Conservation (phyloP, 2,797 vertebrate species). For the Aldrovandia affinis region DNA sequence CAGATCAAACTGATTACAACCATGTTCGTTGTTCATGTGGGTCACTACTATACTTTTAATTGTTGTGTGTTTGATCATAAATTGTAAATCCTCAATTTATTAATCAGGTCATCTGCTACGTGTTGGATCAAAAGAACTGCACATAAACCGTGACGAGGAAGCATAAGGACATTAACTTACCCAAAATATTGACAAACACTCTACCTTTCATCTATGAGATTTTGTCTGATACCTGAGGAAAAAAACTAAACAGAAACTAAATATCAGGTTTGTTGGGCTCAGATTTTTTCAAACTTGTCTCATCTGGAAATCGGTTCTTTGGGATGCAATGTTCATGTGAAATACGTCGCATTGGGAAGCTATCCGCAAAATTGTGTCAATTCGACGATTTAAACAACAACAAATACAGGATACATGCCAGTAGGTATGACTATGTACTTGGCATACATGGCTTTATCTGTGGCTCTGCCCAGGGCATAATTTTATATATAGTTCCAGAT, state of each 20-base stretch:
- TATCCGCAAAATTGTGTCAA: neutral
- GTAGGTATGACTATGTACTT: no score
- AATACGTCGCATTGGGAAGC: neutral
- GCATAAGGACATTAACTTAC: neutral
- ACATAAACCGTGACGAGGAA: neutral
- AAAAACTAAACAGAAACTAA: no score
- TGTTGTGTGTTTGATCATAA: conserved; percentile 29
- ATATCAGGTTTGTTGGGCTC: no score
- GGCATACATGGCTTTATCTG: no score
- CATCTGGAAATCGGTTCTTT: neutral
- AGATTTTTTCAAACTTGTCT: no score
- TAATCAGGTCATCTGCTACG: neutral
- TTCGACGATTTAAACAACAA: neutral
- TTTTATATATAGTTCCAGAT: neutral
- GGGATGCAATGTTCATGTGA: neutral
- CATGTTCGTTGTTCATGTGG: conserved; percentile 70
- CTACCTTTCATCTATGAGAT: neutral
- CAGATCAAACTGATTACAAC: conserved; percentile 74
- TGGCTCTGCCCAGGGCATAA: neutral
- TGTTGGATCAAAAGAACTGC: neutral
- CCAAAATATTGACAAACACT: neutral
- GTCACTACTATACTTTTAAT: conserved; percentile 32
- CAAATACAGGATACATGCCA: no score
- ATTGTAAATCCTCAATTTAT: neutral
- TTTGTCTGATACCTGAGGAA: neutral